Conservation (phyloP, 2,888 invertebrate genomes). For the Andrena chrysosceles region DNA sequence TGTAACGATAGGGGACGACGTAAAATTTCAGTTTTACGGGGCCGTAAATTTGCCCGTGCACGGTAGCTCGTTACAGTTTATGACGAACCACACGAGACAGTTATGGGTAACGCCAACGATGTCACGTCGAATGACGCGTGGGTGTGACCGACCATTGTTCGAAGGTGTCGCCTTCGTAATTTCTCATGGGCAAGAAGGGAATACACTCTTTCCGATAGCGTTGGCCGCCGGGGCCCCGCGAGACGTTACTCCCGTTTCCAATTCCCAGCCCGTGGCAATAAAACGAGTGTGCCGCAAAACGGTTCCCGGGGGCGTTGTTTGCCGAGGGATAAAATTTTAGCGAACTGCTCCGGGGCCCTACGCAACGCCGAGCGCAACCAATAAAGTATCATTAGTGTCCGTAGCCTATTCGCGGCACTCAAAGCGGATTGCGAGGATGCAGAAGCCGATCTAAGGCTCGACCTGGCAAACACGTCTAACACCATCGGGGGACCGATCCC, state of each 20-base stretch:
- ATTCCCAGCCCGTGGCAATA: not conserved
- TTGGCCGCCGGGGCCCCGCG: not conserved
- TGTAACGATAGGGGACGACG: conserved; percentile 26
- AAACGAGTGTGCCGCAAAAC: not conserved
- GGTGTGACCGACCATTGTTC: conserved; percentile 65
- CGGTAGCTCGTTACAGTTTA: conserved; percentile 71
- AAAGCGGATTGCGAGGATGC: conserved; percentile 32
- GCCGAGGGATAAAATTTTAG: conserved; percentile 30
- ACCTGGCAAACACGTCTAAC: conserved; percentile 33
- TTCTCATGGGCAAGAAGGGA: conserved; percentile 25
- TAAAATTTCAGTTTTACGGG: conserved; percentile 52
- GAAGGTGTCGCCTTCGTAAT: conserved; percentile 60
- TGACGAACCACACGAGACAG: conserved; percentile 64
- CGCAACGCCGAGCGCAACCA: conserved; percentile 9
- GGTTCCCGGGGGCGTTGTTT: conserved; percentile 12
- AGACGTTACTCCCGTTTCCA: not conserved
- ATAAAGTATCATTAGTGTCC: conserved; percentile 56
- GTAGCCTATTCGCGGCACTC: conserved; percentile 26
- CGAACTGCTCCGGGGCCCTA: conserved; percentile 1
- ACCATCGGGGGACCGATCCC: conserved; percentile 23
- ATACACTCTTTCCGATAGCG: conserved; percentile 23
- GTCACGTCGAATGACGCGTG: conserved; percentile 63
- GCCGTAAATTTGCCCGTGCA: conserved; percentile 43
- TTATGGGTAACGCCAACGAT: conserved; percentile 64
- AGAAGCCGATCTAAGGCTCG: conserved; percentile 37